Conservation (phyloP, 2,113 vertebrate genomes). For the Tursiops truncatus region DNA sequence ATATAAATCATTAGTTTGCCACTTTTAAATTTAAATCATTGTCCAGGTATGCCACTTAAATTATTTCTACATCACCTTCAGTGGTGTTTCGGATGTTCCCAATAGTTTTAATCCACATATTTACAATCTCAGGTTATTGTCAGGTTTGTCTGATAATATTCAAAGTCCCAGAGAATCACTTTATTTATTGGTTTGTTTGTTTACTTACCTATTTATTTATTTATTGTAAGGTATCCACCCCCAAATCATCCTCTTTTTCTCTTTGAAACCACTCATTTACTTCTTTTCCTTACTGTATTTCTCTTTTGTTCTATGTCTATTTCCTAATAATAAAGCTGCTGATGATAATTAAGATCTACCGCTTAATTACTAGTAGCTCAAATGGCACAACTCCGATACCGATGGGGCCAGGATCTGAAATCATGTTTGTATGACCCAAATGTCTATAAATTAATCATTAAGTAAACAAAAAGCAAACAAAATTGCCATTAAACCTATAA, state of each 20-base stretch:
- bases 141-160: not conserved
- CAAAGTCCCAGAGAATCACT: not conserved
- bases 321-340: not conserved
- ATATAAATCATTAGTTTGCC: not conserved
- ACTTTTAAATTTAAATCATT: not conserved
- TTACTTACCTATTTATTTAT: not conserved
- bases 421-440: not conserved
- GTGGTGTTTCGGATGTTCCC: not conserved
- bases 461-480: not conserved
- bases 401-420: not conserved
- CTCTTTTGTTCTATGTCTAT: not conserved
- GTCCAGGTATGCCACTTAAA: not conserved
- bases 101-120: not conserved
- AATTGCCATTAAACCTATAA: not conserved
- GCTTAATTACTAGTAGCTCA: not conserved
- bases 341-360: not conserved
- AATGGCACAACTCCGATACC: not conserved
- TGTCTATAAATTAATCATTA: not conserved
- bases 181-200: not conserved
- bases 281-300: not conserved
- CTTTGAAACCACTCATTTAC: not conserved
- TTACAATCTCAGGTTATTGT: not conserved
- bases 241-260: not conserved
- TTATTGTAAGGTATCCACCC: not conserved
- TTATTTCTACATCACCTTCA: not conserved